phyloP scores from a whole-genome alignment of 2,797 vertebrate genomes.

The Perdix hodgsoniae region DNA sequence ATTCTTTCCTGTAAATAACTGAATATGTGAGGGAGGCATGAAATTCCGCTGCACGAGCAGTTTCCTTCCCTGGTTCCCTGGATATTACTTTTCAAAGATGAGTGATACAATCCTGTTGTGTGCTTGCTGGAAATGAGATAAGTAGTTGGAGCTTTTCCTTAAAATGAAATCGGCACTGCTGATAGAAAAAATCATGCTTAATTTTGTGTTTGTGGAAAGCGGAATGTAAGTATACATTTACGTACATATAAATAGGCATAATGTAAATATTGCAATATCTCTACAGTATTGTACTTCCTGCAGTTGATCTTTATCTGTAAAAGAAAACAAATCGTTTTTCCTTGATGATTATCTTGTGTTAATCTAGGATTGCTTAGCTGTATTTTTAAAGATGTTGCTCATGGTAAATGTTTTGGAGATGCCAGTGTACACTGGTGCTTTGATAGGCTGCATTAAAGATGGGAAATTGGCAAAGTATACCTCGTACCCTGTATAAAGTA shows the following conservation, averaged over 20 bases:
- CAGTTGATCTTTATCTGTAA: neutral
- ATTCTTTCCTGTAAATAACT: neutral
- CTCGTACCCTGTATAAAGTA: neutral
- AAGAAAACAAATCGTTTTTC: neutral
- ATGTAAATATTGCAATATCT: neutral
- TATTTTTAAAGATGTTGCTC: neutral
- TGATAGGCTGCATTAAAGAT: neutral
- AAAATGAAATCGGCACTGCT: neutral
- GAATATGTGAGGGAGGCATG: neutral
- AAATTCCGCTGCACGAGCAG: neutral
- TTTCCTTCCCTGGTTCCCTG: slow-evolving; percentile 11
- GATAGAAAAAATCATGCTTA: neutral
- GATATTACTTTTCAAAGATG: neutral
- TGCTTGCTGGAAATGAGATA: slow-evolving; percentile 8
- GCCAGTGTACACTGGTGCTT: neutral
- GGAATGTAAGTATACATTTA: neutral
- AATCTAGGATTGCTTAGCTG: neutral
- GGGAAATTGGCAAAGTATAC: neutral
- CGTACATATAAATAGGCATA: neutral
- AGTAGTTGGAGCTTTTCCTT: neutral
- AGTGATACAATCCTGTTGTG: neutral
- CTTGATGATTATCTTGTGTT: neutral
- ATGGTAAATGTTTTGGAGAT: neutral
- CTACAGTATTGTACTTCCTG: slow-evolving; percentile 11
- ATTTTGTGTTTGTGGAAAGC: neutral